Evolutionary conservation across 2,888 invertebrate species (phyloP), one percentile per base, ranked within the genome.

Genomic region (Chloromyia formosa): DNA sequence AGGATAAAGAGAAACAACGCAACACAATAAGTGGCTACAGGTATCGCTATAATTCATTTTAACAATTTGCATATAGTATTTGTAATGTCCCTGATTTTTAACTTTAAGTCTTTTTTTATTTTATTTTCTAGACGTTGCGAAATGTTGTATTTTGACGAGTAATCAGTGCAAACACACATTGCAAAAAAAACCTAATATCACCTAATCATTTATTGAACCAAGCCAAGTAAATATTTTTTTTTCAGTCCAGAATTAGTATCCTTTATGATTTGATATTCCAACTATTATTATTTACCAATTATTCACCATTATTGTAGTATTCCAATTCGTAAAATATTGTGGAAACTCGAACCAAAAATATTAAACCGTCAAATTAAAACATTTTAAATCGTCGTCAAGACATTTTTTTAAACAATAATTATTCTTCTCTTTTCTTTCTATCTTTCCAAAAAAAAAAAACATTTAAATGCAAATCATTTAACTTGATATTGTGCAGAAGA

Each of bases 401-500:
- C 9, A 58, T 10, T 18, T 27, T 73, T 62, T n/a, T 40, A 66
- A 74, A 62, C 23, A 22, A 16, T 14, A 45, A 42, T 66, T 56
- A 66, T 23, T 68, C 58, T 56, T 74, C 61, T 54, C 58, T 58
- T 71, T 71, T 58, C 58, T 58, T 71, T 56, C 56, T 56, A 35
- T 58, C 27, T 64, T 68, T 23, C 62, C 45, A 45, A 16, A 66
- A 40, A 62, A 40, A 62, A 60, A 22, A 10, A 23, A 22, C 20
- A 14, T 23, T n/a, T 7, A 60, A 22, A 14, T 60, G 14, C 27
- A 22, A 23, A 22, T 79, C 75, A 79, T 76, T 78, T 56, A 76
- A 69, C 64, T 66, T 76, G 74, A 22, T 56, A 75, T 74, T 88
- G 86, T 90, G 90, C 91, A 95, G 94, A 95, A 95, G 93, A 95